phyloP scores from a whole-genome alignment of 2,113 vertebrate genomes.

The Enhydra lutris region DNA sequence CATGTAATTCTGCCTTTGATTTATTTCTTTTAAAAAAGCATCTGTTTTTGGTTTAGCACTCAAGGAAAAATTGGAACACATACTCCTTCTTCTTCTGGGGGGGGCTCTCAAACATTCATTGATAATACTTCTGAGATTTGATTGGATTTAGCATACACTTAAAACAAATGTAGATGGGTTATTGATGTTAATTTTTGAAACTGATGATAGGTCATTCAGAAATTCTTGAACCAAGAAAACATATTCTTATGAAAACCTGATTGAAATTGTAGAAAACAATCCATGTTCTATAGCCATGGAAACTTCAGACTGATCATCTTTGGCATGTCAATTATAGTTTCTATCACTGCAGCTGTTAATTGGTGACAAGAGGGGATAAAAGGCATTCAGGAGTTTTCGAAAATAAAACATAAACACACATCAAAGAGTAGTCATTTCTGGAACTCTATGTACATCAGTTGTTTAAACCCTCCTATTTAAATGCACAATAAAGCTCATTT shows the following conservation, averaged over 20 bases:
- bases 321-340: constrained; percentile 23
- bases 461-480: neutral
- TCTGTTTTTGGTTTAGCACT: neutral
- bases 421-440: neutral
- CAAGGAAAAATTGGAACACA: neutral
- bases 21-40: neutral
- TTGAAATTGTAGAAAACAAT: constrained; percentile 33
- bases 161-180: neutral
- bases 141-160: neutral
- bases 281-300: constrained; percentile 34
- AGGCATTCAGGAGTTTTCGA: neutral
- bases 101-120: neutral
- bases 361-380: neutral
- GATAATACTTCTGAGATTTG: neutral
- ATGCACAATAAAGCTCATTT: neutral
- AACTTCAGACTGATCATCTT: neutral
- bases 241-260: neutral
- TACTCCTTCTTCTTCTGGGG: neutral
- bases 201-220: neutral
- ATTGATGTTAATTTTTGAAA: constrained; percentile 21
- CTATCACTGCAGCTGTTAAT: constrained; percentile 50
- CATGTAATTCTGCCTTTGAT: neutral
- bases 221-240: neutral
- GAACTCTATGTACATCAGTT: neutral
- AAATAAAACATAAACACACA: constrained; percentile 19